Base-by-base conservation (phyloP, 2,797 vertebrate genomes). In the Hoplostethus mediterraneus region DNA sequence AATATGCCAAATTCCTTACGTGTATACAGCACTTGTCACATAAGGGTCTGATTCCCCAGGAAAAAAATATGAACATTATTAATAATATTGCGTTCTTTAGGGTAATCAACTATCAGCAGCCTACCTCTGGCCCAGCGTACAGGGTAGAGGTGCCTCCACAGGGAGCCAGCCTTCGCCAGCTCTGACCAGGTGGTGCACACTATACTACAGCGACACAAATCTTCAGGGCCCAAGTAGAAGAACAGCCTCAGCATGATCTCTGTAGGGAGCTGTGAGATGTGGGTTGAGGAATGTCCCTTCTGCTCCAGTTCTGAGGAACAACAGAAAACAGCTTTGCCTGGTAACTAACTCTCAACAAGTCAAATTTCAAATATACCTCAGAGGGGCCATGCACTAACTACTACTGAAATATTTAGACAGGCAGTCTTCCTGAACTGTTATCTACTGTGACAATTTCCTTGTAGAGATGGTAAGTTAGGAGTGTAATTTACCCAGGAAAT, bases 61-160 rank as follows among this genome's bases (percentile, higher is more conserved):
- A 25, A 21, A 7, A 21, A n/a, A 8, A 53, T 6, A 14, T 0
- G 0, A 16, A 7, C n/a, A 42, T 28, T 28, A 28, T 28, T 28
- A 67, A 48, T 2, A 48, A 25, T 21, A 28, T n/a, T 54, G 1
- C 4, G 9, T 64, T 14, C 9, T 30, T 42, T 9, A 42, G 12
- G 0, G 21, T 52, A 14, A 36, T 21, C 0, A 28, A 40, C 14
- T 12, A 5, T 47, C 17, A 1, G 13, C 4, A 25, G 71, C 90
- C 75, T 89, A 99, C 98, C 97, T 97, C 97, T 95, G 73, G 97
- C 96, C 98, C 98, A 99, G 79, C 89, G 95, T 68, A 99, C 96
- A 16, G 98, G 98, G 73, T 99, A 97, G 59, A 99, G 96, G 87
- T 99, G 97, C 70, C 93, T 97, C 98, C 98, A 99, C 47, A 99